Conservation (phyloP, 2,888 invertebrate genomes). For the Byasa hedistus region DNA sequence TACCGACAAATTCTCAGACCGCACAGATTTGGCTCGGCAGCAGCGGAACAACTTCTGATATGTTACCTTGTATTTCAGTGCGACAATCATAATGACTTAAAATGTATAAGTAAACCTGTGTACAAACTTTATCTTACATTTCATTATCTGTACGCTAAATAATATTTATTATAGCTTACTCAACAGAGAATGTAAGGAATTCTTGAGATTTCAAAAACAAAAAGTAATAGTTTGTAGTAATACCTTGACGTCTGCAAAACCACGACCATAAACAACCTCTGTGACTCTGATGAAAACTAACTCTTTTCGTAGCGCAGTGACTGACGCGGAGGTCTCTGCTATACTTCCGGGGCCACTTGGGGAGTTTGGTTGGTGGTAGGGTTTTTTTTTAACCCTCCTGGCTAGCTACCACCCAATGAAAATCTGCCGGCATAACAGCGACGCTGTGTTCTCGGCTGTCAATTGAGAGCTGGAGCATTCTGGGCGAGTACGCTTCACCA, state of each 20-base stretch:
- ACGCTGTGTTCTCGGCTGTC: too few relatives aligned
- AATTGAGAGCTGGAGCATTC: too few relatives aligned
- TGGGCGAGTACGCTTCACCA: too few relatives aligned
- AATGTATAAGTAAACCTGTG: slow-evolving; percentile 5
- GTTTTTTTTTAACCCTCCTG: too few relatives aligned
- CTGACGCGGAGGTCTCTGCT: too few relatives aligned
- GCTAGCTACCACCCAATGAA: too few relatives aligned
- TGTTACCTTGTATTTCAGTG: slow-evolving; percentile 3
- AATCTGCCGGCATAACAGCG: too few relatives aligned
- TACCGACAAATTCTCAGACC: neutral
- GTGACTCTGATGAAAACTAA: too few relatives aligned
- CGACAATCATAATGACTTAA: neutral
- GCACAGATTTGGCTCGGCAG: neutral
- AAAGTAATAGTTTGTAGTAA: neutral
- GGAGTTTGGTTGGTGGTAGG: too few relatives aligned
- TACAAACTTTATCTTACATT: slow-evolving; percentile 4
- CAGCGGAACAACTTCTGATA: neutral
- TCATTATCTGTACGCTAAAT: slow-evolving; percentile 2
- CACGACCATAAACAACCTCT: neutral
- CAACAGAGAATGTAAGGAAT: neutral
- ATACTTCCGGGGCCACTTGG: too few relatives aligned
- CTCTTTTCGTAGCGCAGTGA: too few relatives aligned
- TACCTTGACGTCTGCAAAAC: neutral
- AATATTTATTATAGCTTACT: neutral
- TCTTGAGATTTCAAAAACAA: neutral